phyloP scores from a whole-genome alignment of 92 coral and sea anemone genomes.

The Plumapathes pennacea region DNA sequence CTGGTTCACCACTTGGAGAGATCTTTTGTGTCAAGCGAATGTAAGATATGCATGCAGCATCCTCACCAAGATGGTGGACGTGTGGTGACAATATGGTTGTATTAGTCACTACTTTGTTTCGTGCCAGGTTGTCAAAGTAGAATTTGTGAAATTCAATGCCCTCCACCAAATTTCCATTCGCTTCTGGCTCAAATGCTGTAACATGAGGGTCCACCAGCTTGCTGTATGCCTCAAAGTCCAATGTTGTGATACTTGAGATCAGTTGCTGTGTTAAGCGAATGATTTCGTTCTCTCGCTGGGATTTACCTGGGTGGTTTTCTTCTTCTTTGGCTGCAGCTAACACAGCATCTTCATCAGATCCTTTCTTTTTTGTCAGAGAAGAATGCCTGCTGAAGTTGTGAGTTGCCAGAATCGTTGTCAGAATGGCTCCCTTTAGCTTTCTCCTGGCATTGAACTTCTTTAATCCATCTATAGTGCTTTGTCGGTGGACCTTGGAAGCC shows the following conservation, averaged over 20 bases:
- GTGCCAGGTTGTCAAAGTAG: constrained; percentile 73
- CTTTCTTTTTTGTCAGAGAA: constrained; percentile 68
- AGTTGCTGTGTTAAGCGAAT: constrained; percentile 86
- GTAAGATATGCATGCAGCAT: constrained; percentile 88
- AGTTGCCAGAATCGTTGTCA: constrained; percentile 89
- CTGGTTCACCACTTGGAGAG: constrained; percentile 55
- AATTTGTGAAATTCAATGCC: constrained; percentile 92
- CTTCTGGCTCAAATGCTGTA: constrained; percentile 76
- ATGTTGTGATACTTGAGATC: constrained; percentile 84
- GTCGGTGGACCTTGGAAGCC: constrained; percentile 97
- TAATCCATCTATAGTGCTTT: constrained; percentile 92
- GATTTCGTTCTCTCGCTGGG: constrained; percentile 81
- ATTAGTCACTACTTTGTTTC: constrained; percentile 72
- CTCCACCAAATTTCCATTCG: constrained; percentile 89
- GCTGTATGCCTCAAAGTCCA: constrained; percentile 84
- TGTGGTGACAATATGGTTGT: constrained; percentile 93
- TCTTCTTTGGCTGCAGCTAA: constrained; percentile 53
- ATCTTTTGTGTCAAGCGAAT: constrained; percentile 83
- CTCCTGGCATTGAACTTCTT: constrained; percentile 94
- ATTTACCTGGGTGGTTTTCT: constrained; percentile 15
- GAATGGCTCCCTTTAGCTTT: constrained; percentile 93
- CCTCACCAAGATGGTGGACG: constrained; percentile 87
- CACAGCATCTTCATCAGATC: constrained; percentile 83
- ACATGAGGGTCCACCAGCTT: constrained; percentile 81
- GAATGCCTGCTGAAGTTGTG: constrained; percentile 70